Conservation (phyloP, 2,797 vertebrate species). For the Channallabes apus region DNA sequence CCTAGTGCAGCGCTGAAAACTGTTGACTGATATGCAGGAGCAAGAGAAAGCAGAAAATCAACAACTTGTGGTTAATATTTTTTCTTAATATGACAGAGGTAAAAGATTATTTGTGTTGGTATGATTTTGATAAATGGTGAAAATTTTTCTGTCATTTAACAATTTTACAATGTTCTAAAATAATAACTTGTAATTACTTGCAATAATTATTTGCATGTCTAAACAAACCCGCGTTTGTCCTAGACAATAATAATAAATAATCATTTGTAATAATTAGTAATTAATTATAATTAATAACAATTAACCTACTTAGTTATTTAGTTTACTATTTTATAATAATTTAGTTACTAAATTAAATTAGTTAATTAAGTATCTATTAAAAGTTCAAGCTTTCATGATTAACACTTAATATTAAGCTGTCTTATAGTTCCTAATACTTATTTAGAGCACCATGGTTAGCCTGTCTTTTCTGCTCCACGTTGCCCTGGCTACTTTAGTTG, state of each 20-base stretch:
- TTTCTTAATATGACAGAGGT: constrained; percentile 27
- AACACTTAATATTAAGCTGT: not conserved
- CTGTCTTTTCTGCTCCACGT: constrained; percentile 42
- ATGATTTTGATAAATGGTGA: not conserved
- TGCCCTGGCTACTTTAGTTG: constrained; percentile 54
- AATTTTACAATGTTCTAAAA: not conserved
- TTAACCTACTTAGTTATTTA: not conserved
- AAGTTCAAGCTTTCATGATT: not conserved
- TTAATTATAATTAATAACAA: too few relatives aligned
- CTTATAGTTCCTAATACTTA: not conserved
- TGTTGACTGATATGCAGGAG: constrained; percentile 25
- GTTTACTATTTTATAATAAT: too few relatives aligned
- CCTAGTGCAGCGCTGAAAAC: constrained; percentile 1
- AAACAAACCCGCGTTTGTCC: not conserved
- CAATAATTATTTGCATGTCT: not conserved
- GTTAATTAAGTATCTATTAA: not conserved
- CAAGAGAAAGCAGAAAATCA: constrained; percentile 13
- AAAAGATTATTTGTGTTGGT: constrained; percentile 18
- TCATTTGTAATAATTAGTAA: too few relatives aligned
- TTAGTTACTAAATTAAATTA: not conserved
- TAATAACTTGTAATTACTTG: not conserved
- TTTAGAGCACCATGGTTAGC: constrained; percentile 47
- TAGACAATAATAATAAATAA: not conserved
- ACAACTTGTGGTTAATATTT: constrained; percentile 9
- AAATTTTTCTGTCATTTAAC: not conserved